Evolutionary conservation across 2,888 invertebrate genomes (phyloP).

Genomic region (Hydropsyche betteni): DNA sequence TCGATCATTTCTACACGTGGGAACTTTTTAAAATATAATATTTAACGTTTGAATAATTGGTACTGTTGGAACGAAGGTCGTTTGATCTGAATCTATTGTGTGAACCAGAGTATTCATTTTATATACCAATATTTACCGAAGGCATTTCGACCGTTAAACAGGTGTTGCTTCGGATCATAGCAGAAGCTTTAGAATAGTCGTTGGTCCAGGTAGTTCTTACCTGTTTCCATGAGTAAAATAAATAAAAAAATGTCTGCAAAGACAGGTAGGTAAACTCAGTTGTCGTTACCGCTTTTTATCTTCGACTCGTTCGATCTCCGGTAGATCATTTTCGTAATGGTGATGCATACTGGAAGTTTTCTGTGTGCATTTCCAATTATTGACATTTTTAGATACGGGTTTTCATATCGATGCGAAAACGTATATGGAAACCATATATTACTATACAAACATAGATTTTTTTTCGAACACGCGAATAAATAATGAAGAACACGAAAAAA

Average conservation of each 20-base stretch:
- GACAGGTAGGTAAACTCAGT: conserved; percentile 21
- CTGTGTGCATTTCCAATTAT: conserved; percentile 19
- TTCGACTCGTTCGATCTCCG: background rate
- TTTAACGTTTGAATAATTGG: no score
- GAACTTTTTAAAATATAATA: no score
- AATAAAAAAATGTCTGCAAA: conserved; percentile 13
- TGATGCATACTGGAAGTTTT: background rate
- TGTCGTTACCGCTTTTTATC: conserved; percentile 22
- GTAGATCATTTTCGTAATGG: background rate
- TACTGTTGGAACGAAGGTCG: no score
- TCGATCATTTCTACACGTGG: no score
- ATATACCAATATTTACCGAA: background rate
- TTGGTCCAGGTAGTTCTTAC: conserved; percentile 14
- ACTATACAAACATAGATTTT: no score
- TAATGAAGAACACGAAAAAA: no score
- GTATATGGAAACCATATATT: no score
- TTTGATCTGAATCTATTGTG: no score
- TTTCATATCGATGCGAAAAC: no score
- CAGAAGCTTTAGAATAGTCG: background rate
- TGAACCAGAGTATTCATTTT: background rate
- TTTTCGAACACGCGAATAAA: no score
- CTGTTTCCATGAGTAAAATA: background rate
- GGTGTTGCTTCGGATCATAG: background rate
- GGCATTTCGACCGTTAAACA: background rate
- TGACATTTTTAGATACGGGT: background rate